Conservation (phyloP, 2,797 vertebrate species). For the Graptemys geographica region DNA sequence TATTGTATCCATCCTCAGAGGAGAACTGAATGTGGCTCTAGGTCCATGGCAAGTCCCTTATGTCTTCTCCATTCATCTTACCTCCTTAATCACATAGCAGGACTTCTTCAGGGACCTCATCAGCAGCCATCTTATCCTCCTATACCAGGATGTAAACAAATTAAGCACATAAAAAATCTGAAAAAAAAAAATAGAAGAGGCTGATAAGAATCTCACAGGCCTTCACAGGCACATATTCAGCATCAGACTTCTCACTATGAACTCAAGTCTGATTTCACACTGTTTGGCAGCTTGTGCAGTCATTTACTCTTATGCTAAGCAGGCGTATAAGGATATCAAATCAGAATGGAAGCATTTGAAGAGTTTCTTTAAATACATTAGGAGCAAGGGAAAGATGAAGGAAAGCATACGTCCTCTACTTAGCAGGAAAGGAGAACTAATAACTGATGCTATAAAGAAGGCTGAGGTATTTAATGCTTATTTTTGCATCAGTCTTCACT, state of each 20-base stretch:
- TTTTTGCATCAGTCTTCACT: background rate
- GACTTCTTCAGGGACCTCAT: background rate
- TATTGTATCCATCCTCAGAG: background rate
- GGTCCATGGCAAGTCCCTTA: background rate
- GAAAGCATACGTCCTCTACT: background rate
- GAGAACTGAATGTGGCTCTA: background rate
- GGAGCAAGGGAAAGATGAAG: background rate
- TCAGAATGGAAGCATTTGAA: background rate
- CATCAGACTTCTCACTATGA: background rate
- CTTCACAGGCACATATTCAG: background rate
- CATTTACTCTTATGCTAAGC: background rate
- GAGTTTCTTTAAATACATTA: background rate
- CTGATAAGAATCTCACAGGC: background rate
- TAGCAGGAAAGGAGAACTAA: background rate
- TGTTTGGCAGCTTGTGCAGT: background rate
- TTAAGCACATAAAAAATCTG: accelerated
- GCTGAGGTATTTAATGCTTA: background rate
- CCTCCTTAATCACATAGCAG: background rate
- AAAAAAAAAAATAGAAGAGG: background rate
- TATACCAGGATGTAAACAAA: background rate
- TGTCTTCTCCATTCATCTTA: background rate
- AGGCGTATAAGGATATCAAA: background rate
- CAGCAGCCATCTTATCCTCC: background rate
- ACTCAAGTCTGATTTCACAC: background rate
- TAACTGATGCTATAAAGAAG: background rate